Conservation (phyloP, 2,113 vertebrate species). For the Herpailurus yagouaroundi region DNA sequence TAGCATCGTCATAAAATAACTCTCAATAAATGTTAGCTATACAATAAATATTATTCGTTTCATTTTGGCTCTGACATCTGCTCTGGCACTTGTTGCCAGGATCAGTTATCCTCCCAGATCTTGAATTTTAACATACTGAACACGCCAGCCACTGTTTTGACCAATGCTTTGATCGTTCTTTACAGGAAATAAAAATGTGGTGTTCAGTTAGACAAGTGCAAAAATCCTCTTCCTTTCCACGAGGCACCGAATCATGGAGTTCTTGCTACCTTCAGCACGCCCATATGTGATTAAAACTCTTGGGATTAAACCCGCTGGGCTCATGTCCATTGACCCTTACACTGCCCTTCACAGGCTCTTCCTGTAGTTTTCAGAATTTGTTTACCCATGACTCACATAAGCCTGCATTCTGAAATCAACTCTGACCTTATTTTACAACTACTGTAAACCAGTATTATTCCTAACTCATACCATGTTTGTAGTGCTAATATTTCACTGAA, state of each 20-base stretch:
- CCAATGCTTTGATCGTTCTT: neutral
- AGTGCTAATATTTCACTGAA: neutral
- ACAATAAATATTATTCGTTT: neutral
- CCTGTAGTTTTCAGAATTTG: neutral
- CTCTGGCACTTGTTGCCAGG: neutral
- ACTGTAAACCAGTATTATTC: neutral
- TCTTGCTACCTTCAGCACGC: neutral
- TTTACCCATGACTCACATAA: neutral
- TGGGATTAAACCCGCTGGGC: neutral
- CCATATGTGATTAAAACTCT: constrained; percentile 5
- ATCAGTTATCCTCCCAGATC: neutral
- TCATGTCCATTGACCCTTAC: neutral
- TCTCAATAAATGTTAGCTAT: neutral
- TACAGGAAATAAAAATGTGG: neutral
- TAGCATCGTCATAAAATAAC: neutral
- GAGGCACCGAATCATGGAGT: neutral
- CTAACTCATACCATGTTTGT: neutral
- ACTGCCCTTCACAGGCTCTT: neutral
- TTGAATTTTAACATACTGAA: neutral
- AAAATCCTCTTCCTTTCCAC: constrained; percentile 29
- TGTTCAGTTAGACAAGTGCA: neutral
- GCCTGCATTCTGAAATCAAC: neutral
- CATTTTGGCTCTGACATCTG: neutral
- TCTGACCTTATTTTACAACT: neutral
- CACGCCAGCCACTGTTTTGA: constrained; percentile 1